A percentile compares a stretch with the other conserved stretches of the same genome.
Evolutionary conservation across 2,113 vertebrate species (phyloP).

Genomic region (Mustelus asterias): DNA sequence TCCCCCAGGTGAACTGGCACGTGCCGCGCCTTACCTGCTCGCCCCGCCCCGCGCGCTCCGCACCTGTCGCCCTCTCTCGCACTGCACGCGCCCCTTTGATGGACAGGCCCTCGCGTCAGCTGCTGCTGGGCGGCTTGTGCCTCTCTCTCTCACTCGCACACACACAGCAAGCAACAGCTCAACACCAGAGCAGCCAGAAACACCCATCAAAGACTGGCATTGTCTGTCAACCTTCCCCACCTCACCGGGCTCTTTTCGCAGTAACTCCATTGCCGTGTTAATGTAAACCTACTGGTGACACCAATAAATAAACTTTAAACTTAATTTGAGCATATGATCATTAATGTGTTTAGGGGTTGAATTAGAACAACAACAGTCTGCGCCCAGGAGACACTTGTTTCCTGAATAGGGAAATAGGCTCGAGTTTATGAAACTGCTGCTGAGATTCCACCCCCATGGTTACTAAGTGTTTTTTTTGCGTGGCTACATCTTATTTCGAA

Average conservation of each 20-base stretch:
- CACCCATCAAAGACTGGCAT: not conserved
- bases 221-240: not conserved
- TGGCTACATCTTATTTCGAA: not conserved
- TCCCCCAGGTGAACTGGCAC: not conserved
- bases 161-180: not conserved
- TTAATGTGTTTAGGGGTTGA: not conserved
- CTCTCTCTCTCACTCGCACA: not conserved
- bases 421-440: not conserved
- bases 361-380: not conserved
- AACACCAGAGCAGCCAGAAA: not conserved
- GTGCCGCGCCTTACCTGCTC: not conserved
- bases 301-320: too few relatives aligned
- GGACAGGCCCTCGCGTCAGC: slow-evolving; percentile 10
- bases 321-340: not conserved
- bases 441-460: not conserved
- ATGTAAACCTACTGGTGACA: too few relatives aligned
- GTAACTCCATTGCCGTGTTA: too few relatives aligned
- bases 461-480: too few relatives aligned
- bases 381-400: not conserved
- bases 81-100: slow-evolving; percentile 15
- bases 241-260: not conserved
- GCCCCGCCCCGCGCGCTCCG: not conserved
- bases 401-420: too few relatives aligned
- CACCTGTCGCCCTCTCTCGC: not conserved
- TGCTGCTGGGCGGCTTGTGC: not conserved